phyloP scores from a whole-genome alignment of 2,888 invertebrate species.

The Augiades crinisus region DNA sequence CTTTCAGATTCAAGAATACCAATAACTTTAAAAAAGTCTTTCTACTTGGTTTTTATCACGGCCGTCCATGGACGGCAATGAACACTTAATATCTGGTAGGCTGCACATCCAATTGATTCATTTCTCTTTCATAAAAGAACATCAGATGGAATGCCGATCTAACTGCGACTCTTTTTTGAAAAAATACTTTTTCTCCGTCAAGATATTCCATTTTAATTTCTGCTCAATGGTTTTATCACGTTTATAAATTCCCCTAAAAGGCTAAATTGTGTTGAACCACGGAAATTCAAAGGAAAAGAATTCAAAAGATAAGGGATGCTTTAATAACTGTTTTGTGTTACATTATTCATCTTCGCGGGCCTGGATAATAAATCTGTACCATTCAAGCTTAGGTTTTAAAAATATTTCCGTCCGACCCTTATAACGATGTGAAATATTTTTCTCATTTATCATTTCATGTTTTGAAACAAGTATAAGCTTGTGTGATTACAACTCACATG shows the following conservation, averaged over 20 bases:
- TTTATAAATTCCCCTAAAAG: constrained; percentile 20
- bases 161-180: no score
- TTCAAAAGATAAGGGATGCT: constrained; percentile 23
- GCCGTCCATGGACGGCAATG: no score
- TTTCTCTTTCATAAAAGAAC: no score
- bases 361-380: constrained; percentile 24
- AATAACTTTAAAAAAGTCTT: no score
- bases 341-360: constrained; percentile 22
- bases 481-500: not conserved
- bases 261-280: constrained; percentile 17
- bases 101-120: no score
- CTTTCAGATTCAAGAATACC: no score
- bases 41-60: no score
- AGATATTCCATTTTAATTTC: constrained; percentile 22
- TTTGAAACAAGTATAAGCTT: not conserved
- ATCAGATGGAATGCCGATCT: no score
- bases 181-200: constrained; percentile 38
- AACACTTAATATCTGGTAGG: no score
- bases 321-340: constrained; percentile 25
- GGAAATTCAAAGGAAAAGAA: constrained; percentile 17
- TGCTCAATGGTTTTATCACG: constrained; percentile 16
- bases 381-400: constrained; percentile 20
- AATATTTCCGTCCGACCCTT: constrained; percentile 12
- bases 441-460: constrained; percentile 12
- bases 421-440: constrained; percentile 18